A percentile compares a stretch with the other conserved stretches of the same genome.
phyloP scores from a whole-genome alignment of 2,888 invertebrate species.

The Oscheius onirici region DNA sequence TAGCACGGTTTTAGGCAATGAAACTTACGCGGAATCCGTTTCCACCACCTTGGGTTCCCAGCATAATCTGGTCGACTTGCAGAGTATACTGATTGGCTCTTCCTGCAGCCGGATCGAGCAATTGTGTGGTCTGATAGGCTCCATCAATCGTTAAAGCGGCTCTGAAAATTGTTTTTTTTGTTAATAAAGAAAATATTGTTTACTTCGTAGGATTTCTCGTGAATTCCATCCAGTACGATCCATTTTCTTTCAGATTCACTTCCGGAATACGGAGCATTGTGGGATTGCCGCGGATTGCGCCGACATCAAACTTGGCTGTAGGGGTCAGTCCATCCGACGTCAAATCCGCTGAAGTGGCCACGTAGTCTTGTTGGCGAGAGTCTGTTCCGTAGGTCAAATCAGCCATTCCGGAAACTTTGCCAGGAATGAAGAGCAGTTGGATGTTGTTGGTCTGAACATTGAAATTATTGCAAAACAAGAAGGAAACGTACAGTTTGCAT shows the following conservation, averaged over 20 bases:
- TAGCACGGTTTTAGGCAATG: neutral
- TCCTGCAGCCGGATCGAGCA: conserved; percentile 41
- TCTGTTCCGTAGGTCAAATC: conserved; percentile 55
- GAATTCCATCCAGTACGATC: conserved; percentile 64
- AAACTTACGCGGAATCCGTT: conserved; percentile 46
- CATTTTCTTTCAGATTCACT: conserved; percentile 58
- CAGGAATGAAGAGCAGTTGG: conserved; percentile 89
- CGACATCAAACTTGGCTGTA: conserved; percentile 47
- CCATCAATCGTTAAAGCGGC: conserved; percentile 62
- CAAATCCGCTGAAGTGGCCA: conserved; percentile 48
- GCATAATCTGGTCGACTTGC: conserved; percentile 55
- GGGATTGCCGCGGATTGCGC: neutral
- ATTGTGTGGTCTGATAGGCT: conserved; percentile 51
- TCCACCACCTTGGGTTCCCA: conserved; percentile 51
- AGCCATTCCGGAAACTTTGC: conserved; percentile 73
- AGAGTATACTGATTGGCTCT: conserved; percentile 51
- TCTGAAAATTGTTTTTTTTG: conserved; percentile 23
- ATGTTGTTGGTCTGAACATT: conserved; percentile 79
- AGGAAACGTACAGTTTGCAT: conserved; percentile 39
- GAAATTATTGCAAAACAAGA: neutral
- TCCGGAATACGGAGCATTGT: conserved; percentile 43
- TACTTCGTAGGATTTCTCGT: conserved; percentile 59
- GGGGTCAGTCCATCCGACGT: conserved; percentile 41
- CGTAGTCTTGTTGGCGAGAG: conserved; percentile 42
- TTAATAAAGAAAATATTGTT: neutral